These are phyloP conservation scores for Dendrocincla tyrannina DNA, from an alignment of 2,797 vertebrate species.

Conservation along the genomic window DNA sequence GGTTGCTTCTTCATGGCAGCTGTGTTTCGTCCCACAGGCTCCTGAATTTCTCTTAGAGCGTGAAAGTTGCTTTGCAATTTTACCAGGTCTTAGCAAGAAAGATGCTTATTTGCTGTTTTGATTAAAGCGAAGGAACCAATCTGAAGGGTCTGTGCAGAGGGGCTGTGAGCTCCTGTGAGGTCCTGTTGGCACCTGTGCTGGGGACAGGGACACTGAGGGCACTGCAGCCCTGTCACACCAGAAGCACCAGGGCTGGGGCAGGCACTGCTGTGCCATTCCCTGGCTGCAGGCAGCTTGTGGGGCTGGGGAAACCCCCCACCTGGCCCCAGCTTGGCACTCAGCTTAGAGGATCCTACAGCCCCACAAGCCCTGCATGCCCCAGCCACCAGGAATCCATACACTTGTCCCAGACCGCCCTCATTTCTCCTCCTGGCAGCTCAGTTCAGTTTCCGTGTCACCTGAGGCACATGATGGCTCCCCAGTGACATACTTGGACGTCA, in stretches of 20 bases:
- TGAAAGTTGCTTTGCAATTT: not conserved
- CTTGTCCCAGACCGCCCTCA: not conserved
- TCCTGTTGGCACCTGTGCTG: not conserved
- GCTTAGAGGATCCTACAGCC: fast-evolving
- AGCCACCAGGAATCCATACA: fast-evolving
- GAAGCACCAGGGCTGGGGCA: not conserved
- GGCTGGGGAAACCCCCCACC: not conserved
- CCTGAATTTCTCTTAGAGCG: not conserved
- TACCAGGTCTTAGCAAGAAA: not conserved
- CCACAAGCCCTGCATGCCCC: no score
- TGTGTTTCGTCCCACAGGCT: not conserved
- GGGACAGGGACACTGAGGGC: not conserved
- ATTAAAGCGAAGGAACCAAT: not conserved
- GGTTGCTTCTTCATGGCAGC: not conserved
- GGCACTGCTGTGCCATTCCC: not conserved
- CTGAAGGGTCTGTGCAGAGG: not conserved
- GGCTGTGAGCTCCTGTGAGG: not conserved
- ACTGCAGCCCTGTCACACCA: fast-evolving
- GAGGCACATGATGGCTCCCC: no score
- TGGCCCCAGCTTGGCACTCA: not conserved
- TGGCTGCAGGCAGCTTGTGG: not conserved
- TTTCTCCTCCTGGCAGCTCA: no score
- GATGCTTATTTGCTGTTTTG: not conserved
- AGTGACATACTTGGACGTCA: no score
- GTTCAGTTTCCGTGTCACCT: no score